Base-by-base conservation (phyloP, 2,797 vertebrate genomes). In the Paguma larvata region DNA sequence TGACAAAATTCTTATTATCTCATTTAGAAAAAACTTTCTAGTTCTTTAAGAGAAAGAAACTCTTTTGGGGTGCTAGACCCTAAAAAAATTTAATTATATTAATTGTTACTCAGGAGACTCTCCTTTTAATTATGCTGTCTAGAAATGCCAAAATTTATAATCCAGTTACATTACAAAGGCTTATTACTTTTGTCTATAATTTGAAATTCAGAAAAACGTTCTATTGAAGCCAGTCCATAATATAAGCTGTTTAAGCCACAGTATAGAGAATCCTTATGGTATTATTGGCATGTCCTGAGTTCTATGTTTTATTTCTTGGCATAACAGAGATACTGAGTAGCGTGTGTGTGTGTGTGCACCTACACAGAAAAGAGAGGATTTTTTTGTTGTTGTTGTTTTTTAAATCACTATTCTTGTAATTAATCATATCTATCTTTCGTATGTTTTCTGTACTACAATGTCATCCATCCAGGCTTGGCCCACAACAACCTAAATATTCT, bases 121-220 rank as follows among this genome's bases (percentile, higher is more conserved):
- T 86, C 46, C 18, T n/a, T 95, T 92, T 48, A 90, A 62, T 80
- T 94, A 62, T 80, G 11, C 10, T 82, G 30, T 12, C 19, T 11
- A 91, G 70, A 73, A 10, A 38, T 79, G 68, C 63, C 30, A 79
- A 96, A 94, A 63, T 94, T 6, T 89, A 63, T 78, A 44, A 63
- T 65, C 41, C 44, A 91, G 67, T 70, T 85, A 67, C 38, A 78
- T 62, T 68, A 70, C 6, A 63, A 79, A 63, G 18, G 5, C 53
- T 86, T 18, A 41, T 51, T 82, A 34, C 53, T 87, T 80, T 92
- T 44, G 25, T 63, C 34, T 87, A 14, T 90, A 88, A 89, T 91
- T 90, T 93, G 70, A 97, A 94, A 90, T 90, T 95, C 51, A 80
- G 27, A 75, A 87, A 78, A 30, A 34, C 77, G 9, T 32, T 91